Evolutionary conservation across 2,797 vertebrate genomes (phyloP).

Genomic region (Xenentodon cancila): DNA sequence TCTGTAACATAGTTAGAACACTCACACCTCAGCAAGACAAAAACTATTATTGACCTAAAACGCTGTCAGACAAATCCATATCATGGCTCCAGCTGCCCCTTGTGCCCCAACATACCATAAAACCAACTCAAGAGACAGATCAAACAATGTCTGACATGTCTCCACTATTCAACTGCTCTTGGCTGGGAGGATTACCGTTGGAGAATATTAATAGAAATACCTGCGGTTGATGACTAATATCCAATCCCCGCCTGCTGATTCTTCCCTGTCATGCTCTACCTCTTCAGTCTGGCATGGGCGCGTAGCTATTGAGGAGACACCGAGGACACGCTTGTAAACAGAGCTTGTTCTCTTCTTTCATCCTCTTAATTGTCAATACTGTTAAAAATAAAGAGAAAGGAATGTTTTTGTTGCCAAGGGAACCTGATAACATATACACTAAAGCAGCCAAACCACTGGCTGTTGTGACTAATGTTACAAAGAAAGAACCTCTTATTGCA

Average conservation of each 20-base stretch:
- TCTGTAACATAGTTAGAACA: slow-evolving; percentile 27
- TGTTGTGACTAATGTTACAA: slow-evolving; percentile 18
- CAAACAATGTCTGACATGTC: slow-evolving; percentile 78
- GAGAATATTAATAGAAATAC: slow-evolving; percentile 82
- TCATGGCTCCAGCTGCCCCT: slow-evolving; percentile 58
- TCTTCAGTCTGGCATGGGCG: slow-evolving; percentile 51
- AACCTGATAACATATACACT: slow-evolving; percentile 44
- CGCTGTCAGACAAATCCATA: slow-evolving; percentile 50
- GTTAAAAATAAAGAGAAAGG: slow-evolving; percentile 43
- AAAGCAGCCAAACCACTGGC: slow-evolving; percentile 3
- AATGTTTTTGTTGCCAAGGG: slow-evolving; percentile 52
- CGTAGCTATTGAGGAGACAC: slow-evolving; percentile 57
- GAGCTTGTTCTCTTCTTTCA: slow-evolving; percentile 19
- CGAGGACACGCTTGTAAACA: slow-evolving; percentile 63
- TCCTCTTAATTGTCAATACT: slow-evolving; percentile 48
- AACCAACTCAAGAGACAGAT: slow-evolving; percentile 60
- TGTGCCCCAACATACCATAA: slow-evolving; percentile 57
- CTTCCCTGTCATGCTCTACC: slow-evolving; percentile 56
- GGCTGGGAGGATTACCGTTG: slow-evolving; percentile 54
- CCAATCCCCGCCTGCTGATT: slow-evolving; percentile 51
- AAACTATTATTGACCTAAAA: slow-evolving; percentile 30
- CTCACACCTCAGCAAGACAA: slow-evolving; percentile 36
- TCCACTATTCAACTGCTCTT: slow-evolving; percentile 55
- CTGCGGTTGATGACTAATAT: slow-evolving; percentile 78
- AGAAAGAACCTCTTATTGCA: slow-evolving; percentile 9